Conservation (phyloP, 2,113 vertebrate genomes). For the Bos indicus region DNA sequence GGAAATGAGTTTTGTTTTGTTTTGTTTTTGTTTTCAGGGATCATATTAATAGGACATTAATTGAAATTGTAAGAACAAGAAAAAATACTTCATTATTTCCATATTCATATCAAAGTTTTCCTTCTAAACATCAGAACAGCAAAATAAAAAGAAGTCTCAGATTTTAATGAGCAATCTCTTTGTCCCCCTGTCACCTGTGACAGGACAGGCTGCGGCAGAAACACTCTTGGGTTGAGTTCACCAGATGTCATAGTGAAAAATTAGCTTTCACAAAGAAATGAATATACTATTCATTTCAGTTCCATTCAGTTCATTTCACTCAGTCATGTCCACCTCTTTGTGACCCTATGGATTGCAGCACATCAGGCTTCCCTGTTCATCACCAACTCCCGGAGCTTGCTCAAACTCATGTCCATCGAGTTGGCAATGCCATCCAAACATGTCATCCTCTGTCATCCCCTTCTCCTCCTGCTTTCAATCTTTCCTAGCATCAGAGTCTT, state of each 20-base stretch:
- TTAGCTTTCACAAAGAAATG: not conserved
- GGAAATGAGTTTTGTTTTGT: not conserved
- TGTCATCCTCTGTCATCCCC: not conserved
- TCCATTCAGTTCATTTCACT: not conserved
- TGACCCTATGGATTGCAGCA: not conserved
- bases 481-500: not conserved
- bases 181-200: not conserved
- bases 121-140: not conserved
- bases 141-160: not conserved
- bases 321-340: not conserved
- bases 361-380: not conserved
- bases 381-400: not conserved
- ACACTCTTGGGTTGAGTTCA: not conserved
- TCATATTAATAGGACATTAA: slow-evolving; percentile 32
- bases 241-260: not conserved
- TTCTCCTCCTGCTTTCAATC: not conserved
- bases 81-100: not conserved
- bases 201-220: not conserved
- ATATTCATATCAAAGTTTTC: not conserved
- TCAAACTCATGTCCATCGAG: not conserved
- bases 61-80: not conserved
- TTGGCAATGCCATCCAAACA: not conserved
- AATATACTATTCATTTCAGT: not conserved
- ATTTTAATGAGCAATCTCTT: not conserved
- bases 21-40: not conserved